Percentiles rank a stretch among this genome's conserved stretches.
Evolutionary conservation across 2,888 invertebrate species (phyloP).

Genomic region (Julus scanicus): DNA sequence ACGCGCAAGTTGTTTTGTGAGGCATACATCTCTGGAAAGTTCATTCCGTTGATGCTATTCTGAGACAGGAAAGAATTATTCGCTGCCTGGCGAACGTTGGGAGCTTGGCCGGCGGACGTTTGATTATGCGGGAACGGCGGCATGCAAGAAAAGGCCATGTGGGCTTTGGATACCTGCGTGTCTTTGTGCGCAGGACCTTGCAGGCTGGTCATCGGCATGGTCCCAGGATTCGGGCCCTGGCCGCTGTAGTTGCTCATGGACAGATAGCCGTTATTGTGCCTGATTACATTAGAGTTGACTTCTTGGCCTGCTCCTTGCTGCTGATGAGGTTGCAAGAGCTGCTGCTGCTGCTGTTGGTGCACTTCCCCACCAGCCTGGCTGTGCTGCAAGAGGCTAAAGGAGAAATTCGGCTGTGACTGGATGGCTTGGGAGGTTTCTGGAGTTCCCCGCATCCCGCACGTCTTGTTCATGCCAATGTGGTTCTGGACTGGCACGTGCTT

Average conservation of each 20-base stretch:
- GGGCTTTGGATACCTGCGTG: not conserved
- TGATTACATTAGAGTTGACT: not conserved
- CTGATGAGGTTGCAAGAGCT: slow-evolving; percentile 56
- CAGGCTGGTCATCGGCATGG: not conserved
- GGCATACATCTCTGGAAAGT: slow-evolving; percentile 26
- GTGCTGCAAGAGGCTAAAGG: slow-evolving; percentile 54
- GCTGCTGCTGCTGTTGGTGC: slow-evolving; percentile 58
- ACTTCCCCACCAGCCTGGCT: not conserved
- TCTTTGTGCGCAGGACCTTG: slow-evolving; percentile 47
- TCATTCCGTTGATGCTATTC: slow-evolving; percentile 20
- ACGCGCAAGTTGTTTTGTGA: not conserved
- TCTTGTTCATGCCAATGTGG: slow-evolving; percentile 33
- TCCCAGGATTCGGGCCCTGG: not conserved
- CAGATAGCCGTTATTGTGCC: slow-evolving; percentile 52
- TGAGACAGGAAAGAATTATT: slow-evolving; percentile 45
- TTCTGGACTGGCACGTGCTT: slow-evolving; percentile 12
- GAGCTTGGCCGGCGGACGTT: not conserved
- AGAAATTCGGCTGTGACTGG: slow-evolving; percentile 55
- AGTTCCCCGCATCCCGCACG: slow-evolving; percentile 41
- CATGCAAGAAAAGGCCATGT: slow-evolving; percentile 37
- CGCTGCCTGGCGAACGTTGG: slow-evolving; percentile 49
- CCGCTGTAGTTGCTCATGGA: slow-evolving; percentile 50
- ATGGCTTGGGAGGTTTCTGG: slow-evolving; percentile 5
- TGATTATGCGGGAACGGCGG: slow-evolving; percentile 49
- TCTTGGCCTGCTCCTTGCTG: slow-evolving; percentile 54